These are phyloP conservation scores for Protodeltote pygarga DNA, from an alignment of 2,888 invertebrate species.

Conservation along the genomic window DNA sequence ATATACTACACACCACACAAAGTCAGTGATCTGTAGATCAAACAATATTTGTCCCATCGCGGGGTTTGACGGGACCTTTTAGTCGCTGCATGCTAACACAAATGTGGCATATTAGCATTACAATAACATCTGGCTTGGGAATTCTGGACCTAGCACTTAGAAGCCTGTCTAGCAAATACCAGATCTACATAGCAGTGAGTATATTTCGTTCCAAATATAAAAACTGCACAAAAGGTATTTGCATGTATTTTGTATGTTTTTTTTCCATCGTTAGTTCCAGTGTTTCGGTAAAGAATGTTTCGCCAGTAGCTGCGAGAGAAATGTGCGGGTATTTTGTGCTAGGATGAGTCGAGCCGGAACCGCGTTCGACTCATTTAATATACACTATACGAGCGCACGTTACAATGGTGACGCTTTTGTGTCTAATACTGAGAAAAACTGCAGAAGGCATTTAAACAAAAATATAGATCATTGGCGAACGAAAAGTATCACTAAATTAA, in stretches of 20 bases:
- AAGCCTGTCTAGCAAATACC: no score
- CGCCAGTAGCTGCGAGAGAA: constrained; percentile 19
- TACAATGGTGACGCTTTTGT: constrained; percentile 17
- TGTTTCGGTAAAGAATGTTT: constrained; percentile 13
- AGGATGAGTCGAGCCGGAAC: constrained; percentile 19
- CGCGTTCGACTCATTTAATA: constrained; percentile 44
- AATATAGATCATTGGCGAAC: background rate
- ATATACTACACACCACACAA: no score
- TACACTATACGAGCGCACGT: constrained; percentile 31
- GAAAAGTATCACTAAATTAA: background rate
- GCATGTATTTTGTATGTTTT: constrained; percentile 1
- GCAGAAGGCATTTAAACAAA: constrained; percentile 1
- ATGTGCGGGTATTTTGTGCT: constrained; percentile 27
- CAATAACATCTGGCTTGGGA: no score
- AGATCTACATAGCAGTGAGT: no score
- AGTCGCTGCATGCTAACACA: no score
- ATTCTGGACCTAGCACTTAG: no score
- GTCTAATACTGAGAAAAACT: background rate
- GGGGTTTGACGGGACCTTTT: no score
- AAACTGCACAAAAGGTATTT: no score
- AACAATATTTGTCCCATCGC: no score
- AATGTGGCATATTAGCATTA: no score
- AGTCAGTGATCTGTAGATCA: no score
- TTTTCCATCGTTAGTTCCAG: constrained; percentile 12
- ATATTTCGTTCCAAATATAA: no score